Base-by-base conservation (phyloP, 2,888 invertebrate species). In the Mesodorylaimus sp. region DNA sequence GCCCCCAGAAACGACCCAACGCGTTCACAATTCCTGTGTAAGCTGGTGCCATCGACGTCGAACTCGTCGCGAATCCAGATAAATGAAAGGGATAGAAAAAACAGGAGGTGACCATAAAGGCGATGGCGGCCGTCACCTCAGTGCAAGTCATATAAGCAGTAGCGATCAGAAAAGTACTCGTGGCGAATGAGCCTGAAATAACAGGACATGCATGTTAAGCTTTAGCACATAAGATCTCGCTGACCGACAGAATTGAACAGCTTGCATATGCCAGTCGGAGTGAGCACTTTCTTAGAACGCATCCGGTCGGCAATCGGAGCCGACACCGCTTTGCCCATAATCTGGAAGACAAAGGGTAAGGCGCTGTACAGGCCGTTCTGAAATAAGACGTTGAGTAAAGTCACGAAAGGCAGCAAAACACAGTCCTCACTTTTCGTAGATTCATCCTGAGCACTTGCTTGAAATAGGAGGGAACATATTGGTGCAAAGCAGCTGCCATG, bases 51-150 rank as follows among this genome's bases (percentile, higher is more conserved):
- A 46, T 38, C 19, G 47, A 28, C 28, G 36, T 26, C 3, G 36
- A 21, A 24, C 47, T 46, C 5, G 47, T 26, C 26, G 36, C 19
- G 36, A 46, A 46, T 3, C 47, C 47, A 19, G 47, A 36, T 19
- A 36, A n/a, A n/a, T 24, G 26, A 38, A 32, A 28, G 3, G 47
- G 19, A n/a, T n/a, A 19, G 10, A 36, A 3, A 16, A 19, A 19
- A 7, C 29, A 24, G 19, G 47, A 24, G n/a, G 36, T 10, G 36
- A 32, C 10, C 24, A 46, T 5, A 28, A 46, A 36, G 16, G 36
- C 23, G 16, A 46, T 36, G 23, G 47, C 47, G 3, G 36, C 5
- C n/a, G 7, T 5, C 5, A 16, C n/a, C 10, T 46, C 36, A 3
- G 21, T 3, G 47, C 47, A 46, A 21, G 21, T 19, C 21, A 46